phyloP scores from a whole-genome alignment of 2,888 invertebrate genomes.

The Andrena camellia region DNA sequence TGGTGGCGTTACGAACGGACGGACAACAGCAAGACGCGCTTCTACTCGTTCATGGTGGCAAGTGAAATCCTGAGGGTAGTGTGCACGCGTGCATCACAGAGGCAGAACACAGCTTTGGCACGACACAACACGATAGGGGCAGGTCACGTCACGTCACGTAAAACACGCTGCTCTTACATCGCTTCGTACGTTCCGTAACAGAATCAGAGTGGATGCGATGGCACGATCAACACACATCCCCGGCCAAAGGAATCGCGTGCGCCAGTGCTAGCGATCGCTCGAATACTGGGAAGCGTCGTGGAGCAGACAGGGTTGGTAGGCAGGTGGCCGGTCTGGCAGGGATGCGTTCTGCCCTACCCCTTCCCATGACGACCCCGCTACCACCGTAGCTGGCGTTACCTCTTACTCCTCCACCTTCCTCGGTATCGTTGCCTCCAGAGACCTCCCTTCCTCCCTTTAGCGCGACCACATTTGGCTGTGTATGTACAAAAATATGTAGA shows the following conservation, averaged over 20 bases:
- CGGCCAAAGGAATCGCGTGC: slow-evolving; percentile 65
- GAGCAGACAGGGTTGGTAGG: slow-evolving; percentile 73
- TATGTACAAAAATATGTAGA: neutral
- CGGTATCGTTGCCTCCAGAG: slow-evolving; percentile 40
- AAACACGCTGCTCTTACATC: slow-evolving; percentile 38
- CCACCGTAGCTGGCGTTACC: slow-evolving; percentile 15
- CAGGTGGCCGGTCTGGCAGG: slow-evolving; percentile 76
- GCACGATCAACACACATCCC: slow-evolving; percentile 66
- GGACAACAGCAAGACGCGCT: slow-evolving; percentile 1
- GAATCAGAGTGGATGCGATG: slow-evolving; percentile 48
- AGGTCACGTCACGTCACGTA: slow-evolving; percentile 42
- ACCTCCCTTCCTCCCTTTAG: slow-evolving; percentile 48
- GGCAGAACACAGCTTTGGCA: neutral
- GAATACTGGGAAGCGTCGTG: slow-evolving; percentile 76
- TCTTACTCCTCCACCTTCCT: slow-evolving; percentile 7
- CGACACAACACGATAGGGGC: neutral
- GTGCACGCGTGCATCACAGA: neutral
- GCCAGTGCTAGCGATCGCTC: slow-evolving; percentile 71
- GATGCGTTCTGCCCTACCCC: slow-evolving; percentile 77
- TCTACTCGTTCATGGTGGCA: neutral
- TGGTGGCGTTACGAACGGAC: slow-evolving; percentile 34
- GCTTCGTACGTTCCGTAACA: slow-evolving; percentile 48
- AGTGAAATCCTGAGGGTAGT: neutral
- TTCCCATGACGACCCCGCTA: slow-evolving; percentile 53
- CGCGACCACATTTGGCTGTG: slow-evolving; percentile 16